Evolutionary conservation across 2,113 vertebrate species (phyloP).

Genomic region (Phyllostomus discolor): DNA sequence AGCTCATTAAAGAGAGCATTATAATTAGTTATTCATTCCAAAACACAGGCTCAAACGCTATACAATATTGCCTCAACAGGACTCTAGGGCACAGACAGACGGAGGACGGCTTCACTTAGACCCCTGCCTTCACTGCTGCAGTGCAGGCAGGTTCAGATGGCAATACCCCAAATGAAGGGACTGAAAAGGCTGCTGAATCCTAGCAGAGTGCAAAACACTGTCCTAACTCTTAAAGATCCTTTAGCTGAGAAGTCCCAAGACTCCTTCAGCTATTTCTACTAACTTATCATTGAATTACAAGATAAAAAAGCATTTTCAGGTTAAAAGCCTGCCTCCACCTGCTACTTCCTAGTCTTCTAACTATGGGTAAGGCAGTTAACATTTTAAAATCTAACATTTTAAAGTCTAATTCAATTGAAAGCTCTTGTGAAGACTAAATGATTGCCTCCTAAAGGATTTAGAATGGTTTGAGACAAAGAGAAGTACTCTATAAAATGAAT

Average conservation of each 20-base stretch:
- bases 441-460: not conserved
- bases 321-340: not conserved
- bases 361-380: not conserved
- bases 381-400: not conserved
- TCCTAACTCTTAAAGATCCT: not conserved
- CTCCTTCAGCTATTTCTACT: not conserved
- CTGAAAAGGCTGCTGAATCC: not conserved
- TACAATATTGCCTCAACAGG: not conserved
- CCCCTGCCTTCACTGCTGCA: not conserved
- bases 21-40: not conserved
- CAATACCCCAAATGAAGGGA: not conserved
- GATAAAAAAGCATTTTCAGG: not conserved
- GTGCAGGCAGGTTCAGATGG: not conserved
- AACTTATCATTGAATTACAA: not conserved
- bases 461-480: not conserved
- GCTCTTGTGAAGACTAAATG: not conserved
- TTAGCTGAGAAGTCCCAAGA: not conserved
- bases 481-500: not conserved
- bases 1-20: not conserved
- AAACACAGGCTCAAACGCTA: not conserved
- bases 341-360: not conserved
- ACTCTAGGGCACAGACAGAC: not conserved
- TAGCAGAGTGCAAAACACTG: not conserved
- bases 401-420: not conserved
- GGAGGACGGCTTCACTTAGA: not conserved